phyloP scores from a whole-genome alignment of 2,113 vertebrate genomes.

The Anas platyrhynchos region DNA sequence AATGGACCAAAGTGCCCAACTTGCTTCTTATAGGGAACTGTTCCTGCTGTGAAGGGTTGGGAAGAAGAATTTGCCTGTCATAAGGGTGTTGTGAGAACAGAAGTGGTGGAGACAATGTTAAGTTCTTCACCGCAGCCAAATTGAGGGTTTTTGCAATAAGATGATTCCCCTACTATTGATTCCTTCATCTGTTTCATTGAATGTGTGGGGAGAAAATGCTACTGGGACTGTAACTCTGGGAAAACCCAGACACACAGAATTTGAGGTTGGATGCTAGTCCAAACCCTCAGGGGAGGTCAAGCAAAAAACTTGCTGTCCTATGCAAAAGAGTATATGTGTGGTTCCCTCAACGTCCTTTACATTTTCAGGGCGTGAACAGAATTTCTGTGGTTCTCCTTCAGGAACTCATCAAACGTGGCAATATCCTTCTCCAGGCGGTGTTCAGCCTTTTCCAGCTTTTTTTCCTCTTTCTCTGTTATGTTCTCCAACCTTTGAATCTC shows the following conservation, averaged over 20 bases:
- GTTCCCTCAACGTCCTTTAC: conserved; percentile 71
- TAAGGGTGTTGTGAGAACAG: background rate
- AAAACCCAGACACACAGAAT: background rate
- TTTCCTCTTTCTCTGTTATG: conserved; percentile 76
- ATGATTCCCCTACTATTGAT: background rate
- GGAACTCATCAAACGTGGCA: conserved; percentile 82
- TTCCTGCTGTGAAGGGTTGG: background rate
- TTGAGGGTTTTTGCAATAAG: background rate
- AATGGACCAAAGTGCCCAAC: background rate
- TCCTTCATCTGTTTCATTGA: background rate
- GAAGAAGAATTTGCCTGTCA: background rate
- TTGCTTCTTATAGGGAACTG: background rate
- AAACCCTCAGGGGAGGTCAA: background rate
- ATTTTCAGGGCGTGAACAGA: conserved; percentile 81
- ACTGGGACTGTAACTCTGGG: background rate
- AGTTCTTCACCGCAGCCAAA: background rate
- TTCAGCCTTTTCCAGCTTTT: conserved; percentile 78
- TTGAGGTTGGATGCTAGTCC: background rate
- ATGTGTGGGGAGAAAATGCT: background rate
- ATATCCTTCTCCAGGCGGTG: conserved; percentile 79
- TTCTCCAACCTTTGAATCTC: conserved; percentile 86
- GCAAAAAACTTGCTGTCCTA: background rate
- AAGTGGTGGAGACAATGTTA: background rate
- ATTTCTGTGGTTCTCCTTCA: conserved; percentile 85
- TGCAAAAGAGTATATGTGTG: background rate